These are phyloP conservation scores for Lepisosteus osseus DNA, from an alignment of 2,113 vertebrate species.

Conservation along the genomic window DNA sequence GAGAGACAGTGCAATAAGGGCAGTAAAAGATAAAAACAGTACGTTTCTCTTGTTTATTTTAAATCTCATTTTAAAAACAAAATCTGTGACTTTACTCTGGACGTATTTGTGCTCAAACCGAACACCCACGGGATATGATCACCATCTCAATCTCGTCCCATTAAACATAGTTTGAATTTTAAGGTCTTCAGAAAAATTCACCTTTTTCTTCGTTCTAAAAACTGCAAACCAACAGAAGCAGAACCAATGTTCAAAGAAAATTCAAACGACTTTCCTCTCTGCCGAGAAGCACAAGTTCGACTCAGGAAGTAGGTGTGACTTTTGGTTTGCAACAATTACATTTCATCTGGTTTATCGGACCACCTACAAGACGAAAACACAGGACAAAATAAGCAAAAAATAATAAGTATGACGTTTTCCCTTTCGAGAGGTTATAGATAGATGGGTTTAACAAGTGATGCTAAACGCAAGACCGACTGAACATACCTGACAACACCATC, in stretches of 20 bases:
- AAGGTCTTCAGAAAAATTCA: too few relatives aligned
- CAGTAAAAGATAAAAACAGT: conserved; percentile 39
- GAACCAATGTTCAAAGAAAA: too few relatives aligned
- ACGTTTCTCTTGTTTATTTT: conserved; percentile 53
- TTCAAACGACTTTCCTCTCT: not conserved
- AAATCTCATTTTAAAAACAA: conserved; percentile 47
- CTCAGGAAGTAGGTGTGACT: conserved; percentile 14
- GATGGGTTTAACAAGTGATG: not conserved
- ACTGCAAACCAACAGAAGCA: too few relatives aligned
- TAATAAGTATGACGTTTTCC: too few relatives aligned
- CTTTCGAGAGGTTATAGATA: too few relatives aligned
- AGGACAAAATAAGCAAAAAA: not conserved
- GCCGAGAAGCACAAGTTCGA: not conserved
- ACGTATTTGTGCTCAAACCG: not conserved
- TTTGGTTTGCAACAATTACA: not conserved
- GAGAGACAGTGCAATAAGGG: not conserved
- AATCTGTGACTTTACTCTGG: too few relatives aligned
- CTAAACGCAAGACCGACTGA: conserved; percentile 14
- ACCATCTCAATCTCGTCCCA: not conserved
- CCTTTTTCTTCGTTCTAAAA: too few relatives aligned
- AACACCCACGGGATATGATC: not conserved
- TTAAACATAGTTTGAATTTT: too few relatives aligned
- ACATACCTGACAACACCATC: conserved; percentile 25
- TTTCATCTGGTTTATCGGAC: not conserved
- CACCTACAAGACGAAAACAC: conserved; percentile 11